Percentiles rank a stretch among this genome's conserved stretches.
Conservation (phyloP, 1,140 invertebrate genomes). For the Drosophila kikkawai region DNA sequence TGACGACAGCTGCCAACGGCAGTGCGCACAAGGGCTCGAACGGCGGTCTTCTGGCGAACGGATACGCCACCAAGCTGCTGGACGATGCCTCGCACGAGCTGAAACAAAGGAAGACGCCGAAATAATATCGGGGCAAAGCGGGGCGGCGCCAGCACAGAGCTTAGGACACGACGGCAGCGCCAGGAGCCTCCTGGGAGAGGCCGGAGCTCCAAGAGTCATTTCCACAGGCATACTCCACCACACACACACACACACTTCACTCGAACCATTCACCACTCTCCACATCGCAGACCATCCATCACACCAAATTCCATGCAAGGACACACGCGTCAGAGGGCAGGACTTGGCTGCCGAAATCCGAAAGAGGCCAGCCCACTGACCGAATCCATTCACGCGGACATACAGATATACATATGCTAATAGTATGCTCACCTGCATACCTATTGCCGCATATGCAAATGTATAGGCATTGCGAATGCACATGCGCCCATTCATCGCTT, state of each 20-base stretch:
- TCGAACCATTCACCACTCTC: constrained; percentile 15
- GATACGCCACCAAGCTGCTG: constrained; percentile 63
- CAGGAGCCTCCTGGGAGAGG: constrained; percentile 32
- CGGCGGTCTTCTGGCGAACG: constrained; percentile 39
- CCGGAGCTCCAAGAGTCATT: constrained; percentile 66
- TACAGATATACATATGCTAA: constrained; percentile 25
- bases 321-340: constrained; percentile 2
- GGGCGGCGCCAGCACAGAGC: constrained; percentile 68
- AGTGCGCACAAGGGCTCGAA: constrained; percentile 44
- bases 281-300: constrained; percentile 23
- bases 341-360: constrained; percentile 3
- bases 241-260: constrained; percentile 33
- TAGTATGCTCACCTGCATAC: constrained; percentile 41
- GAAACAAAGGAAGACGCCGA: constrained; percentile 78
- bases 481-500: constrained; percentile 44
- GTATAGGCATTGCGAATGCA: constrained; percentile 57
- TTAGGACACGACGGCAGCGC: constrained; percentile 53
- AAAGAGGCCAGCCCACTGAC: constrained; percentile 1
- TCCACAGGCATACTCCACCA: constrained; percentile 34
- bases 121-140: constrained; percentile 78
- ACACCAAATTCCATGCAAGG: constrained; percentile 12
- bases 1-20: constrained; percentile 32
- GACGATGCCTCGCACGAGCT: constrained; percentile 74
- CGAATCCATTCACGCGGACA: constrained; percentile 26
- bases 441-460: constrained; percentile 54